These are phyloP conservation scores for Hepsetus odoe DNA, from an alignment of 2,113 vertebrate species.

Conservation along the genomic window DNA sequence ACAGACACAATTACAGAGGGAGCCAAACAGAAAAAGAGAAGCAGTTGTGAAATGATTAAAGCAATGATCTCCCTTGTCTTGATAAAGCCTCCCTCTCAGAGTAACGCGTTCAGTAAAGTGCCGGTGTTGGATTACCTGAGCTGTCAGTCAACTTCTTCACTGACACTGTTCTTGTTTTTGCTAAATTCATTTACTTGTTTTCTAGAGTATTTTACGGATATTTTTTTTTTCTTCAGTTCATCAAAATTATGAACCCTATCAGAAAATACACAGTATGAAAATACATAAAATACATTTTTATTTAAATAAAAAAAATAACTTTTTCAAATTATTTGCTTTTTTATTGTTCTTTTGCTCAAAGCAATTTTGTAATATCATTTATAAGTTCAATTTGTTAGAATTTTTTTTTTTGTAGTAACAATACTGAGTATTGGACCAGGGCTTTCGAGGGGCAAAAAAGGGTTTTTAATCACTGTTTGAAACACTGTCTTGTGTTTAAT, in stretches of 20 bases:
- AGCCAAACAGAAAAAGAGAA: constrained; percentile 27
- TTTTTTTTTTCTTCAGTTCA: too few species aligned
- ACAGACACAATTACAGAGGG: constrained; percentile 32
- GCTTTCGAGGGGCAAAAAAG: not conserved
- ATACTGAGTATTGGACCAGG: too few species aligned
- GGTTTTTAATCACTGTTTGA: not conserved
- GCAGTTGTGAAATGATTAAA: constrained; percentile 19
- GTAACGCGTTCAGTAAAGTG: constrained; percentile 23
- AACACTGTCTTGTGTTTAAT: constrained; percentile 15
- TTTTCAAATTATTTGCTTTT: too few species aligned
- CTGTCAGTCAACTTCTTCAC: constrained; percentile 39
- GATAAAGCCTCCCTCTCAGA: constrained; percentile 35
- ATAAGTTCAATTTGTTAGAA: too few species aligned
- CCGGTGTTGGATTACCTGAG: constrained; percentile 42
- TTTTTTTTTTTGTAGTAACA: too few species aligned
- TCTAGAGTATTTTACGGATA: not conserved
- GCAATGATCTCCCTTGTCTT: constrained; percentile 28
- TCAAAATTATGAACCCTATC: too few species aligned
- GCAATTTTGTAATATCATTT: too few species aligned
- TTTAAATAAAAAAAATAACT: too few species aligned
- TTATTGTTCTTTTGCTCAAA: too few species aligned
- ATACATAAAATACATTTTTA: too few species aligned
- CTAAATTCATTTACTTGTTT: not conserved
- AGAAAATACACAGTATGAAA: not conserved
- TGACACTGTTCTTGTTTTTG: not conserved